Evolutionary conservation across 1,140 invertebrate species (phyloP).

Genomic region (Aphidius ervi): DNA sequence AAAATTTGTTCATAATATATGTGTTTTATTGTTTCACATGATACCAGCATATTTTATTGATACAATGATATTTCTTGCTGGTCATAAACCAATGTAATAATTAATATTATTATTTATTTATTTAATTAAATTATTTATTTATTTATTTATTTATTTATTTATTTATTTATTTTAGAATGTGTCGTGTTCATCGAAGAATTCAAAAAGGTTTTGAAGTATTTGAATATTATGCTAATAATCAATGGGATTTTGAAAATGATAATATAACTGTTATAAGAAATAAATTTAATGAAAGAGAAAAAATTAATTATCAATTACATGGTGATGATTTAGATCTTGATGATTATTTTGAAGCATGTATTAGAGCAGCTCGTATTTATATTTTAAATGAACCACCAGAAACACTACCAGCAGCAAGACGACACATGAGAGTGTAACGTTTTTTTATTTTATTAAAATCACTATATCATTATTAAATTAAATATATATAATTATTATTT

Average conservation of each 20-base stretch:
- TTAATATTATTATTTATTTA: background rate
- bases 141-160: background rate
- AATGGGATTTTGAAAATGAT: constrained; percentile 76
- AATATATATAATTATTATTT: constrained; percentile 14
- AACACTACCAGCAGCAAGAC: constrained; percentile 72
- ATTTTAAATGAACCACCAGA: constrained; percentile 81
- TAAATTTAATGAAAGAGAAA: constrained; percentile 63
- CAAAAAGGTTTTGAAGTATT: constrained; percentile 80
- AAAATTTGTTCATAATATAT: constrained; percentile 70
- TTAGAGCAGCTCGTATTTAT: constrained; percentile 67
- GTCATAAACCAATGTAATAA: constrained; percentile 78
- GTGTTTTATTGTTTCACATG: constrained; percentile 77
- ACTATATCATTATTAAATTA: constrained; percentile 8
- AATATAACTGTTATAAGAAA: constrained; percentile 54
- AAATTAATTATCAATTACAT: constrained; percentile 64
- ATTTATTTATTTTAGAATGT: constrained; percentile 56
- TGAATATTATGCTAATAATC: constrained; percentile 81
- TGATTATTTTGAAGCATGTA: constrained; percentile 71
- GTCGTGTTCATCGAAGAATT: constrained; percentile 71
- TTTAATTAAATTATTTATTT: background rate
- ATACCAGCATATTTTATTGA: constrained; percentile 81
- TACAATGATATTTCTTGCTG: constrained; percentile 65
- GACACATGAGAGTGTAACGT: constrained; percentile 73
- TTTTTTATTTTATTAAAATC: constrained; percentile 14
- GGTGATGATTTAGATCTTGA: constrained; percentile 68